phyloP scores from a whole-genome alignment of 1,140 invertebrate species.

The Drosophila arizonae region DNA sequence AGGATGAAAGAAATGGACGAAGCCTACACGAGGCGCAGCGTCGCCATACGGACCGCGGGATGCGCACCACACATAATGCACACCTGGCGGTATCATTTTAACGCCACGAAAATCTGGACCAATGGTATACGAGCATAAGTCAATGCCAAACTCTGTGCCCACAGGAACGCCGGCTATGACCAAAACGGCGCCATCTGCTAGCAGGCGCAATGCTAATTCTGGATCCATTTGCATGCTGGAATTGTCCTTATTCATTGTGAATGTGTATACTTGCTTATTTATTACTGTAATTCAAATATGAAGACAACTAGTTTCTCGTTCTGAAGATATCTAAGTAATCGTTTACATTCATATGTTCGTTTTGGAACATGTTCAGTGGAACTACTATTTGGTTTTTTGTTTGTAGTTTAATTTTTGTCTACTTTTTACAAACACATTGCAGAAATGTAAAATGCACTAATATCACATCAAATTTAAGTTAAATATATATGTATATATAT shows the following conservation, averaged over 20 bases:
- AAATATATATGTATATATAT: too few species aligned
- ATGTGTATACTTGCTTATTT: background rate
- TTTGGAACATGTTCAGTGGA: constrained; percentile 9
- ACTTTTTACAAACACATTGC: background rate
- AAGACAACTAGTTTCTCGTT: background rate
- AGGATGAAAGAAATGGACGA: constrained; percentile 93
- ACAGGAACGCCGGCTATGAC: constrained; percentile 92
- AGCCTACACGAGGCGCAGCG: constrained; percentile 89
- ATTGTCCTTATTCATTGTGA: constrained; percentile 71
- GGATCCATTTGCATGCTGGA: constrained; percentile 88
- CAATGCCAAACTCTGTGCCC: constrained; percentile 97
- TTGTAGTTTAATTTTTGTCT: background rate
- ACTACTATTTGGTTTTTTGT: background rate
- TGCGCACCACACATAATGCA: constrained; percentile 96
- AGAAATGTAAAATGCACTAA: too few species aligned
- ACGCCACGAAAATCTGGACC: constrained; percentile 96
- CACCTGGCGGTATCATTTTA: constrained; percentile 99
- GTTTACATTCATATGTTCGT: constrained; percentile 5
- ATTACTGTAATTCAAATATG: background rate
- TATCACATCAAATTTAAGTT: too few species aligned
- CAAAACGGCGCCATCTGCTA: constrained; percentile 92
- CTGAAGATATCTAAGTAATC: background rate
- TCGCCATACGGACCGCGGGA: constrained; percentile 84
- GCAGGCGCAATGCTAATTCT: constrained; percentile 89
- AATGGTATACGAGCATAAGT: constrained; percentile 96